A percentile compares a stretch with the other conserved stretches of the same genome.
Evolutionary conservation across 2,888 invertebrate species (phyloP).

Genomic region (Andrena hattorfiana): DNA sequence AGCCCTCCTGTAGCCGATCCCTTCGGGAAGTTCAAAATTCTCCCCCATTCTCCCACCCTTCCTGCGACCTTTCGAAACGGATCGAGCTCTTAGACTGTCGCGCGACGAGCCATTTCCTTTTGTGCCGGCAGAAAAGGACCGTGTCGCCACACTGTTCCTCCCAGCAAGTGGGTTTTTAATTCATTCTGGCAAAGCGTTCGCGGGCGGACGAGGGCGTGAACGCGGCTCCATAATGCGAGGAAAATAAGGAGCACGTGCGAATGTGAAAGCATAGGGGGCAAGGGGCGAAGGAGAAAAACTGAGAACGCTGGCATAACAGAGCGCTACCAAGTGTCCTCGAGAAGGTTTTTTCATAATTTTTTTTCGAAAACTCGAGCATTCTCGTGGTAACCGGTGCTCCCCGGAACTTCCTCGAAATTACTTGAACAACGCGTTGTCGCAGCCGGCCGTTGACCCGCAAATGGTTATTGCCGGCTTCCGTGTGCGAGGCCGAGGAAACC

Average conservation of each 20-base stretch:
- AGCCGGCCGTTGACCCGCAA: slow-evolving; percentile 43
- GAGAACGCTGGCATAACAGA: slow-evolving; percentile 38
- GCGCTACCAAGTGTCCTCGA: slow-evolving; percentile 33
- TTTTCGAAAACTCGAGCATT: slow-evolving; percentile 46
- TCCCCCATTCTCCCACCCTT: background rate
- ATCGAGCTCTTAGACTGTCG: background rate
- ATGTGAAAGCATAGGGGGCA: slow-evolving; percentile 19
- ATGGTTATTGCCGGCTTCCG: slow-evolving; percentile 62
- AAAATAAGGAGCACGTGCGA: slow-evolving; percentile 51
- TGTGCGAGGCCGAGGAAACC: slow-evolving; percentile 1
- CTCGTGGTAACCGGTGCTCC: slow-evolving; percentile 49
- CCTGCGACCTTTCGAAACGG: background rate
- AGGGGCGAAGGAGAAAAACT: slow-evolving; percentile 4
- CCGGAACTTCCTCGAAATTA: slow-evolving; percentile 62
- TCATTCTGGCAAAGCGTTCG: slow-evolving; percentile 44
- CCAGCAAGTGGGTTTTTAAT: slow-evolving; percentile 49
- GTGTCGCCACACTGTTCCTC: slow-evolving; percentile 28
- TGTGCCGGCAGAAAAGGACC: background rate
- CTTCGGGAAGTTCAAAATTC: background rate
- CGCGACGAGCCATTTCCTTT: slow-evolving; percentile 8
- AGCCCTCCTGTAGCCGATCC: background rate
- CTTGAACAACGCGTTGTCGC: slow-evolving; percentile 41
- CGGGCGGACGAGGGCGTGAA: slow-evolving; percentile 17
- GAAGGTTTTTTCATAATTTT: slow-evolving; percentile 50
- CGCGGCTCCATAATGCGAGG: slow-evolving; percentile 43